Evolutionary conservation across 1,140 invertebrate species (phyloP), one percentile per base, ranked within the genome.

Genomic region (Solen grandis): DNA sequence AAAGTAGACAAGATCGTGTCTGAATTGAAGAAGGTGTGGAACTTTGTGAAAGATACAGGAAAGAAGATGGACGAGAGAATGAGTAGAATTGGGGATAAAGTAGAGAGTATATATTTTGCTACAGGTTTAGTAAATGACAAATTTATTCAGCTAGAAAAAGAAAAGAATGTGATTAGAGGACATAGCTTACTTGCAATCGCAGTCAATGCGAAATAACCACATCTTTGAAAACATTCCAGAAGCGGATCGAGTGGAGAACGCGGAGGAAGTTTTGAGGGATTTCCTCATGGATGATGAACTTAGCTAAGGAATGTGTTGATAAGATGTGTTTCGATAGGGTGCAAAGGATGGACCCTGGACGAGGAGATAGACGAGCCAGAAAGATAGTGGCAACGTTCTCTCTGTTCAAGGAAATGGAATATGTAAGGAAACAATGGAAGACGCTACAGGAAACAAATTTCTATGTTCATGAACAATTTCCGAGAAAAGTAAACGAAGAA

Each of bases 301-400:
- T 69, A 2, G 19, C 19, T 16, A 5, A 50, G 31, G 36, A 41
- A 5, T 14, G 13, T 46, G 66, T 46, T 4, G 38, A 69, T 10
- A 10, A 38, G 19, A 16, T 69, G 27, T 14, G 10, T 19, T 50
- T 69, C 52, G 66, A 69, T 13, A 41, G 36, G 35, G 68, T 72
- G 1, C 52, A 55, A 29, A 52, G 68, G 35, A 55, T 57, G 54
- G 68, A 54, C 13, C 25, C 10, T 10, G 22, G 22, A 16, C n/a
- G n/a, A n/a, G 33, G 52, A 13, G 50, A 35, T 29, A n/a, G 52
- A 35, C 16, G 36, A 14, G 33, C 19, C 33, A 19, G 46, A 72
- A 52, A 72, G 25, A 72, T 72, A 2, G 68, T 57, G 33, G 68
- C 68, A n/a, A 72, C 29, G 35, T 72, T 72, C 29, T 55, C 50